A percentile compares a stretch with the other conserved stretches of the same genome.
These are phyloP conservation scores for Octodonta nipae DNA, from an alignment of 2,888 invertebrate species.

Conservation along the genomic window DNA sequence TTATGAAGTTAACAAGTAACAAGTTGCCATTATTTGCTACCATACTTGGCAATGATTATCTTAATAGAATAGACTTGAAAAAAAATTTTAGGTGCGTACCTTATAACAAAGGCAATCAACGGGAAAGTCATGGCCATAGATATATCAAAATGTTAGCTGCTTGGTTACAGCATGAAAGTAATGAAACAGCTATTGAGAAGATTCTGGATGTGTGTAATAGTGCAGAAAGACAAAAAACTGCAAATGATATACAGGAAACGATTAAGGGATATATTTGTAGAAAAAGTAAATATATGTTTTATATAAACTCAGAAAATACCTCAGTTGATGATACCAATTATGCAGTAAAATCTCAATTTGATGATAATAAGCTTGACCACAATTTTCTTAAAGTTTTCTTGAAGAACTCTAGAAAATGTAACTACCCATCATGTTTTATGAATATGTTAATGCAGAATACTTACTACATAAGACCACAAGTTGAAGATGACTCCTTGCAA, in stretches of 20 bases:
- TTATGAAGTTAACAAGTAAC: conserved; percentile 46
- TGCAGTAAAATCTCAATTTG: conserved; percentile 2
- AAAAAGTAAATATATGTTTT: conserved; percentile 45
- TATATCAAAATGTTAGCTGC: too few relatives aligned
- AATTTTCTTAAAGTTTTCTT: conserved; percentile 43
- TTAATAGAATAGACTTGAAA: conserved; percentile 40
- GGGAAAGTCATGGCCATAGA: too few relatives aligned
- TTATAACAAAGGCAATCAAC: too few relatives aligned
- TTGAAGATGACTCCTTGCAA: conserved; percentile 51
- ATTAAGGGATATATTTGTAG: conserved; percentile 50
- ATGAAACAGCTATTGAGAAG: conserved; percentile 54
- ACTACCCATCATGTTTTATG: conserved; percentile 52
- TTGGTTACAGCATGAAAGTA: conserved; percentile 62
- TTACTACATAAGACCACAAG: conserved; percentile 52
- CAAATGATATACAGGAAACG: conserved; percentile 46
- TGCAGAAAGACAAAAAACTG: conserved; percentile 40
- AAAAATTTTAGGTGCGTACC: conserved; percentile 45
- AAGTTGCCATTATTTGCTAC: conserved; percentile 65
- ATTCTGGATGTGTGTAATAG: conserved; percentile 50
- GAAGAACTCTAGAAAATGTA: conserved; percentile 44
- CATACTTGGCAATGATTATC: conserved; percentile 76
- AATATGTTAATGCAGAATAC: conserved; percentile 51
- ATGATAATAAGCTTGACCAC: conserved; percentile 14
- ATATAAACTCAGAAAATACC: conserved; percentile 34
- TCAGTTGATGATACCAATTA: neutral